These are phyloP conservation scores for Cyanoliseus patagonus DNA, from an alignment of 2,113 vertebrate genomes.

Conservation along the genomic window DNA sequence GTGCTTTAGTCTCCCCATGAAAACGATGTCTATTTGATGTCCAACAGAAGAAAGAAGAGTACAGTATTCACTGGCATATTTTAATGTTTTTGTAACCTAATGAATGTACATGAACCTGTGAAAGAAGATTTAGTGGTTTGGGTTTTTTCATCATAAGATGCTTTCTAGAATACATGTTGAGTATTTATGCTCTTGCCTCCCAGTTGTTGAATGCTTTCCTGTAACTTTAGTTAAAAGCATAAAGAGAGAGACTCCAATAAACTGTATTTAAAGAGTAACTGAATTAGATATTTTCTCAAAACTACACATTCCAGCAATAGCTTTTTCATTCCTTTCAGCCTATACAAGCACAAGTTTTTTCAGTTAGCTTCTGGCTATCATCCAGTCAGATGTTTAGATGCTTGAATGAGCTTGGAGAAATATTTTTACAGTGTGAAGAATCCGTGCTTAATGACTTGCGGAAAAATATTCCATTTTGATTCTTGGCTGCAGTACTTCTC, in stretches of 20 bases:
- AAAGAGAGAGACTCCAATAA: neutral
- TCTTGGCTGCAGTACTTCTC: constrained; percentile 16
- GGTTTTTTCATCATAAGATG: neutral
- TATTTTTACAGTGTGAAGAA: constrained; percentile 30
- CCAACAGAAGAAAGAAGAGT: neutral
- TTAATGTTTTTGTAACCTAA: neutral
- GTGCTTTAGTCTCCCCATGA: neutral
- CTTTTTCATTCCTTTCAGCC: neutral
- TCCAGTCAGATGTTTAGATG: constrained; percentile 26
- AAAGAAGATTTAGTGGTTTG: neutral
- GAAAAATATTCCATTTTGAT: neutral
- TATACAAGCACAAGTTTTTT: neutral
- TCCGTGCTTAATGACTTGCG: constrained; percentile 1
- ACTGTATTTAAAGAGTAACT: neutral
- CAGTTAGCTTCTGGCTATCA: constrained; percentile 13
- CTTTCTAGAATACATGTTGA: neutral
- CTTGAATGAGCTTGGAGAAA: constrained; percentile 24
- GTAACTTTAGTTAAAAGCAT: neutral
- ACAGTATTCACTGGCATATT: neutral
- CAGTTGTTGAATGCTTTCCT: neutral
- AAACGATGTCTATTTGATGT: neutral
- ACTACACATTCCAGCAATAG: neutral
- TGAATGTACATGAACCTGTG: neutral
- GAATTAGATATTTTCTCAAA: neutral
- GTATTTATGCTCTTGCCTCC: neutral